phyloP scores from a whole-genome alignment of 1,140 invertebrate species.

The Lysiphlebus fabarum region DNA sequence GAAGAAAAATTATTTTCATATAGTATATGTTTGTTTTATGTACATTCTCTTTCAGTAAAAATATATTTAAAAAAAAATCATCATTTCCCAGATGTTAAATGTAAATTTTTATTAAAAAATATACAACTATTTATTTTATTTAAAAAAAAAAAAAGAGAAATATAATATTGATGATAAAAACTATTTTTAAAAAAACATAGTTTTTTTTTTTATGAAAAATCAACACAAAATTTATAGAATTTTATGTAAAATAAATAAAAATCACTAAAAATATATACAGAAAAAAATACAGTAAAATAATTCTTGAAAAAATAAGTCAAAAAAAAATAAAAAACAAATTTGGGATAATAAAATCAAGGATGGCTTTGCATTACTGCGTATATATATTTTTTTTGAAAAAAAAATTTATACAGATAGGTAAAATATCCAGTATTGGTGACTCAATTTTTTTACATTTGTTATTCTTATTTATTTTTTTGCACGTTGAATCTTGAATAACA shows the following conservation, averaged over 20 bases:
- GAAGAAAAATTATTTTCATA: slow-evolving; percentile 10
- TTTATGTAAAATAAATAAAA: neutral
- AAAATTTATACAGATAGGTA: slow-evolving; percentile 18
- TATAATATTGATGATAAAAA: too few relatives aligned
- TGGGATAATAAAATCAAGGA: slow-evolving; percentile 22
- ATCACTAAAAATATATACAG: neutral
- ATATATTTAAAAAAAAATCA: too few relatives aligned
- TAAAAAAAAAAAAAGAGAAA: too few relatives aligned
- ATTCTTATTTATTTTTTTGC: too few relatives aligned
- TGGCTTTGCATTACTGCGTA: slow-evolving; percentile 13
- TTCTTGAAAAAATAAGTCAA: slow-evolving; percentile 3
- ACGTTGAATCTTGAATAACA: neutral
- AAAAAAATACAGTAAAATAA: slow-evolving; percentile 2
- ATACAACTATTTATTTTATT: too few relatives aligned
- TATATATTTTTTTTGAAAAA: slow-evolving; percentile 12
- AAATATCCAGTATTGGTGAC: slow-evolving; percentile 13
- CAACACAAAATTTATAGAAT: neutral
- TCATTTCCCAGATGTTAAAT: too few relatives aligned
- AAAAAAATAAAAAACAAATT: too few relatives aligned
- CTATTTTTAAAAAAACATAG: too few relatives aligned
- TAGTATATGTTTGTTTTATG: too few relatives aligned
- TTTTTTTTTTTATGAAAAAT: neutral
- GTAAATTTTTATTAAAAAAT: too few relatives aligned
- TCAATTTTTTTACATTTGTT: slow-evolving; percentile 6
- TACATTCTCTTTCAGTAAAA: too few relatives aligned